Evolutionary conservation across 2,888 invertebrate genomes (phyloP).

Genomic region (Eilema sororculum): DNA sequence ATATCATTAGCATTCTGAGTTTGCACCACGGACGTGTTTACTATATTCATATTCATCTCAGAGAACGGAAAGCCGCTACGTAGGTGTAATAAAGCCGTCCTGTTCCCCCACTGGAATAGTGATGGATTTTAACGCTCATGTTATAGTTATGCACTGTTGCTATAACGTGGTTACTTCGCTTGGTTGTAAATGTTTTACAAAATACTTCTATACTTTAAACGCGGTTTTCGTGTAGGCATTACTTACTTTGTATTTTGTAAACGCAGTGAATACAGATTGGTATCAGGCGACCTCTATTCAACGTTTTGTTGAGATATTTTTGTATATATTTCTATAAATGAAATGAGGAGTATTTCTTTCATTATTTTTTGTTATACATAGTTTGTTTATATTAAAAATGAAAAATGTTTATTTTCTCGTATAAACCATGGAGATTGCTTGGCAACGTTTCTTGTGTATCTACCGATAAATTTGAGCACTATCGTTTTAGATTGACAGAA

Average conservation of each 20-base stretch:
- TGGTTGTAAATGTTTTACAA: conserved; percentile 23
- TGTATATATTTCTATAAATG: conserved; percentile 28
- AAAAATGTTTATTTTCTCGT: conserved; percentile 36
- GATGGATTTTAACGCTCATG: conserved; percentile 50
- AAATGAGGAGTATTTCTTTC: conserved; percentile 28
- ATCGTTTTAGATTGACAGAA: conserved; percentile 28
- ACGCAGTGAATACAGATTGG: conserved; percentile 19
- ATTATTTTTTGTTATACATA: conserved; percentile 28
- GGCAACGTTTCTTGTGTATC: conserved; percentile 27
- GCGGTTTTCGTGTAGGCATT: conserved; percentile 9
- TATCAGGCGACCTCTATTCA: conserved; percentile 10
- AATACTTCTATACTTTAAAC: conserved; percentile 19
- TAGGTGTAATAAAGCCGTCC: conserved; percentile 59
- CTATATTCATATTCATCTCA: conserved; percentile 64
- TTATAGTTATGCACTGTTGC: conserved; percentile 29
- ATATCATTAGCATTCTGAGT: conserved; percentile 56
- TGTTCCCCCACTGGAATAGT: conserved; percentile 55
- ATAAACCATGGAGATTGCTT: conserved; percentile 28
- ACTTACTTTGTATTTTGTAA: conserved; percentile 18
- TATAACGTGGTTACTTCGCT: conserved; percentile 27
- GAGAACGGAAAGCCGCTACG: conserved; percentile 58
- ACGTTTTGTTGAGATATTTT: conserved; percentile 23
- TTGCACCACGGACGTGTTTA: conserved; percentile 50
- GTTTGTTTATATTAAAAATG: conserved; percentile 26
- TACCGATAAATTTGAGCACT: conserved; percentile 34